These are phyloP conservation scores for Melanophora roralis DNA, from an alignment of 2,888 invertebrate genomes.

Conservation along the genomic window DNA sequence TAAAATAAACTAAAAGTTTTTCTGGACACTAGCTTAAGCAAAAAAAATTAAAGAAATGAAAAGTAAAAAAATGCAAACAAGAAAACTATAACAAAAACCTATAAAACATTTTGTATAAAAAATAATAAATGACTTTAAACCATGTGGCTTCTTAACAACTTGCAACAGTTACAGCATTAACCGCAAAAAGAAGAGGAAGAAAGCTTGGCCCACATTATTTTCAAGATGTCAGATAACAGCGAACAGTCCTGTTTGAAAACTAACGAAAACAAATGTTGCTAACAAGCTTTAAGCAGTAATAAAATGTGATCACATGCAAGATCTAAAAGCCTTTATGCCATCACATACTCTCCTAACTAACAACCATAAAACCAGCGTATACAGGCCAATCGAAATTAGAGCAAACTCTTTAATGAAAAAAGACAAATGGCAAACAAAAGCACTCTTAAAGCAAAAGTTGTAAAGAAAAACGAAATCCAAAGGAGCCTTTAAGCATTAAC, in stretches of 20 bases:
- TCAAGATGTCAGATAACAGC: conserved; percentile 43
- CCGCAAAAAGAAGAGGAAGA: conserved; percentile 23
- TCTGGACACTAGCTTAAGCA: neutral
- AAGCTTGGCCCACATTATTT: conserved; percentile 39
- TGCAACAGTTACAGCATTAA: neutral
- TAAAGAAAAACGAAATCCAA: conserved; percentile 42
- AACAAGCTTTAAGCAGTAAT: neutral
- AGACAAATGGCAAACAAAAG: neutral
- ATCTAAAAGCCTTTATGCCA: neutral
- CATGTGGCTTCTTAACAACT: conserved; percentile 52
- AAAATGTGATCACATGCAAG: conserved; percentile 14
- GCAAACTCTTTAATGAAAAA: conserved; percentile 47
- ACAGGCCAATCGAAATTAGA: conserved; percentile 51
- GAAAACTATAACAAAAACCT: conserved; percentile 28
- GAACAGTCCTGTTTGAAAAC: neutral
- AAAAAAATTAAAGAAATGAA: neutral
- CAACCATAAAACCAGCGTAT: neutral
- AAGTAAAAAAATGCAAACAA: neutral
- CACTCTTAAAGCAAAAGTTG: conserved; percentile 26
- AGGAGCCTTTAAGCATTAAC: conserved; percentile 48
- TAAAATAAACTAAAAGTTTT: no score
- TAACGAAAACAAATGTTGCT: conserved; percentile 9
- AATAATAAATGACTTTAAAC: conserved; percentile 38
- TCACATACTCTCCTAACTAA: neutral
- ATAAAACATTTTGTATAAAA: conserved; percentile 37